Evolutionary conservation across 2,113 vertebrate species (phyloP), one percentile per base, ranked within the genome.

Genomic region (Aegotheles bennettii): DNA sequence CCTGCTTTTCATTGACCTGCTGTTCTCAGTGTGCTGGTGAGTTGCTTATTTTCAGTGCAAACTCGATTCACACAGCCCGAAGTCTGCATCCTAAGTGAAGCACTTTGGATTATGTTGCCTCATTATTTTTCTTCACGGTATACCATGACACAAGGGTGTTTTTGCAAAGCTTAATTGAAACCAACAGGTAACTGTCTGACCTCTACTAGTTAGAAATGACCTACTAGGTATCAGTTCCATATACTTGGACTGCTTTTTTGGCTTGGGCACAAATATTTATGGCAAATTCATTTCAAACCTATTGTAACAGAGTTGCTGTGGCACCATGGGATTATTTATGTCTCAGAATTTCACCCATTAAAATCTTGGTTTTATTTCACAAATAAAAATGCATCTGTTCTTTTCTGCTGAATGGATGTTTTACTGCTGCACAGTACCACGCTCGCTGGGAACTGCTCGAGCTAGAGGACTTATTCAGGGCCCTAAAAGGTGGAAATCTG

Each of bases 151-250:
- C 76, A 36, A 69, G 48, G 17, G 7, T 70, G 68, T n/a, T 47
- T 95, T 92, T 88, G 40, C 76, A 86, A 75, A 89, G 76, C 79
- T 78, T 93, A 63, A 89, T 78, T 92, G 92, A 96, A 95, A 64
- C 79, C 90, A 96, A 94, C 68, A 92, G 82, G 88, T 84, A 70
- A 81, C 86, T 85, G 45, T 76, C 89, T 94, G 57, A 24, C 85
- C 82, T 63, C 54, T 43, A 31, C 45, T 81, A 40, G 56, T 92
- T 87, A 93, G 79, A 93, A 86, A 80, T 64, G 24, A 69, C 90
- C 76, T 71, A 1, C 47, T 31, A 86, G 71, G 56, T 53, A 31
- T 71, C 82, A 28, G 48, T 84, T 92, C 65, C 80, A 71, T 70
- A n/a, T 26, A 10, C 76, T 81, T 74, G 68, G 70, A 61, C n/a